These are phyloP conservation scores for Gallinago nigripennis DNA, from an alignment of 2,797 vertebrate genomes.

Conservation along the genomic window DNA sequence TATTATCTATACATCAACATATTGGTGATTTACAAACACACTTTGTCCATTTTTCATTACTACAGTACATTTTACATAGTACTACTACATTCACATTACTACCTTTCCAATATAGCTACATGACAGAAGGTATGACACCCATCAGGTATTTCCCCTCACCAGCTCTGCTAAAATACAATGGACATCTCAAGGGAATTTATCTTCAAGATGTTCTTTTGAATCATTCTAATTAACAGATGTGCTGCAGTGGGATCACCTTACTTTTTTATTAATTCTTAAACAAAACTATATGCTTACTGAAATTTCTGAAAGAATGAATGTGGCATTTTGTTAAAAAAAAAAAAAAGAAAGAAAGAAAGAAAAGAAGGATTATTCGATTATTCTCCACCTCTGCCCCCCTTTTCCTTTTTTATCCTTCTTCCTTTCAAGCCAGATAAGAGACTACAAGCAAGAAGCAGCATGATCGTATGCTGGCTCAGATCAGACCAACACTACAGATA, in stretches of 20 bases:
- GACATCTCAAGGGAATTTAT: neutral
- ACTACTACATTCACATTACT: too few relatives aligned
- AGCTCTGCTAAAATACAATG: neutral
- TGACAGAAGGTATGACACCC: neutral
- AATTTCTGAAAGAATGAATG: neutral
- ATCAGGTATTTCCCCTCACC: neutral
- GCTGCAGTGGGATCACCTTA: neutral
- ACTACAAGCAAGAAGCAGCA: neutral
- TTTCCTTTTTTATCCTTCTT: neutral
- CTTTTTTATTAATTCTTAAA: neutral
- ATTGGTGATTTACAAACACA: neutral
- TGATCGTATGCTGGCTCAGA: fast-evolving
- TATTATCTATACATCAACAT: neutral
- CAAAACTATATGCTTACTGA: neutral
- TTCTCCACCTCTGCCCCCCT: too few relatives aligned
- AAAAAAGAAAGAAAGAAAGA: neutral
- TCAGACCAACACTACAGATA: neutral
- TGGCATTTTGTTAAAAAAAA: neutral
- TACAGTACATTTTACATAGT: fast-evolving
- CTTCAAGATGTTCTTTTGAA: neutral
- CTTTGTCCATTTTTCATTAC: neutral
- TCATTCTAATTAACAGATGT: neutral
- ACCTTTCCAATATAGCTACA: neutral
- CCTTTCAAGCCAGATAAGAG: neutral
- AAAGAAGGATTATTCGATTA: neutral